phyloP scores from a whole-genome alignment of 2,113 vertebrate genomes.

The Heptranchias perlo region DNA sequence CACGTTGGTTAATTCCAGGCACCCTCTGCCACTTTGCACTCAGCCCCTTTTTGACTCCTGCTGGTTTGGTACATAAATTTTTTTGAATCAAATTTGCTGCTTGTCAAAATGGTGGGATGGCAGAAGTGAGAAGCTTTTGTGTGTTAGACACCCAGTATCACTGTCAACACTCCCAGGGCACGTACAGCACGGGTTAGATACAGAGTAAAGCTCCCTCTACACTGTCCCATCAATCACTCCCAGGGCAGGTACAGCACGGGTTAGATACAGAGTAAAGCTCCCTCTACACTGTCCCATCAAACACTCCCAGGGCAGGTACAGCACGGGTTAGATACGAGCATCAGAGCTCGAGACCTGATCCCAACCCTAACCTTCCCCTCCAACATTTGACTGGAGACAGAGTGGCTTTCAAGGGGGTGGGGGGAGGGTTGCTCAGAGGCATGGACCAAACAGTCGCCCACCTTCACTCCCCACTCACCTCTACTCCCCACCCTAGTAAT shows the following conservation, averaged over 20 bases:
- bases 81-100: not conserved
- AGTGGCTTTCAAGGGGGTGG: no score
- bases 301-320: not conserved
- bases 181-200: not conserved
- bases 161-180: not conserved
- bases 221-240: not conserved
- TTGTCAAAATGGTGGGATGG: not conserved
- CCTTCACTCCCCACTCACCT: no score
- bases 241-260: not conserved
- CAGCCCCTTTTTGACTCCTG: not conserved
- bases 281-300: no score
- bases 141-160: not conserved
- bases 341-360: no score
- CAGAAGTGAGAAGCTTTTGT: not conserved
- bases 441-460: not conserved
- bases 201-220: no score
- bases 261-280: no score
- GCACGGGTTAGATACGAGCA: not conserved
- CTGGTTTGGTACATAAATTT: not conserved
- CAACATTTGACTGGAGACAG: no score
- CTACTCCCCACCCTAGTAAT: not conserved
- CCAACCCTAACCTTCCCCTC: no score
- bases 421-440: no score
- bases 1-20: not conserved
- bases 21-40: not conserved